Base-by-base conservation (phyloP, 2,888 invertebrate species). In the Laothoe populi region DNA sequence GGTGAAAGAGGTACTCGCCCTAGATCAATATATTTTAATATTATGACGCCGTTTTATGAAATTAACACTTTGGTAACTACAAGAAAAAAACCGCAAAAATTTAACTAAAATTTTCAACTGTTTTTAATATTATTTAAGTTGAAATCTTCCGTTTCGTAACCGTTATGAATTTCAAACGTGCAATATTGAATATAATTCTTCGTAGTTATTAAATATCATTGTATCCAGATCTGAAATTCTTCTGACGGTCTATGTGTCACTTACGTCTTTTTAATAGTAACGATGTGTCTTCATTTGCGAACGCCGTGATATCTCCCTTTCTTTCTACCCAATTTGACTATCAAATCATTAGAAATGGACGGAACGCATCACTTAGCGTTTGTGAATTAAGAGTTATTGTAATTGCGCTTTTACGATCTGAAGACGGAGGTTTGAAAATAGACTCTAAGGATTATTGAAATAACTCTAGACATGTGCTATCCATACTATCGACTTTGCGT, bases 191-290 rank as follows among this genome's bases (percentile, higher is more conserved):
- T 68, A 71, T 79, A 76, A 59, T 59, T 61, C 21, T 31, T 63
- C 48, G 48, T 64, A 65, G 53, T 63, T 62, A 59, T 64, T 59
- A 66, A 64, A 63, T 59, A 69, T 66, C 68, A 66, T 67, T 69
- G 63, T 71, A 64, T 70, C 63, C 68, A 78, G 81, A 82, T 82
- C 81, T 81, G 81, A 81, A 71, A 68, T 68, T 67, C 70, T 73
- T 71, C 70, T 78, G 75, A 75, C 75, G 71, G 67, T 74, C 69
- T 70, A 74, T 70, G 73, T 78, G 73, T 80, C 77, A 75, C 68
- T 64, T 69, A 66, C 71, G 48, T 26, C 48, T 68, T 71, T 62
- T 8, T 40, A 48, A 46, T n/a, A 19, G 16, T 57, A 60, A 38
- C 16, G 49, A 11, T 4, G 35, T 53, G 35, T 53, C 53, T 53